Conservation (phyloP, 2,113 vertebrate species). For the Castor canadensis region DNA sequence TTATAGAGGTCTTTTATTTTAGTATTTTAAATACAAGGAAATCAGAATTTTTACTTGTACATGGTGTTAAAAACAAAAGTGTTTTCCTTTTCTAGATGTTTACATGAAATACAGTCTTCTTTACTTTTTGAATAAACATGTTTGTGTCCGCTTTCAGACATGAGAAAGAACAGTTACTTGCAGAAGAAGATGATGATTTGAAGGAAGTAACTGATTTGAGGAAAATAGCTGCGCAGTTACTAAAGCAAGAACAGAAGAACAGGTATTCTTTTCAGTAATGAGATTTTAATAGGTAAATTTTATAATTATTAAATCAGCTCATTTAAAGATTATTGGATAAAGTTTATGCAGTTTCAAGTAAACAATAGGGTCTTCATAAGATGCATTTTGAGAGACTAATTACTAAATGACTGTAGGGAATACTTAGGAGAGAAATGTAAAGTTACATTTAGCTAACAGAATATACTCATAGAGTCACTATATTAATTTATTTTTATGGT, state of each 20-base stretch:
- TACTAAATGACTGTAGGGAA: constrained; percentile 28
- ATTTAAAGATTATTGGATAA: constrained; percentile 37
- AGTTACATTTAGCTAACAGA: not conserved
- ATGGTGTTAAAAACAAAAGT: not conserved
- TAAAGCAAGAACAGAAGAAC: constrained; percentile 97
- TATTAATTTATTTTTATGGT: not conserved
- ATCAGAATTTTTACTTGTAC: constrained; percentile 8
- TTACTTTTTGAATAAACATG: constrained; percentile 31
- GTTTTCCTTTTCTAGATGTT: constrained; percentile 9
- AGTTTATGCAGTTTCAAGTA: not conserved
- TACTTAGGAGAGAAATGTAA: constrained; percentile 36
- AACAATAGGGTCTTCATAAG: not conserved
- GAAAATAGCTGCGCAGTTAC: constrained; percentile 95
- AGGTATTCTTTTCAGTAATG: constrained; percentile 84
- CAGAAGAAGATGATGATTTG: constrained; percentile 92
- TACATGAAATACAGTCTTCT: not conserved
- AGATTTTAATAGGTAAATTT: constrained; percentile 35
- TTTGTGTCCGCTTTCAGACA: constrained; percentile 83
- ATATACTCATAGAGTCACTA: not conserved
- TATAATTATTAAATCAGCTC: constrained; percentile 15
- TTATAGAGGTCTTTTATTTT: too few species aligned
- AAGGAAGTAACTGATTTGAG: constrained; percentile 96
- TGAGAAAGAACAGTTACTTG: constrained; percentile 90
- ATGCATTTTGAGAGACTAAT: not conserved
- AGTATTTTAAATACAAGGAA: not conserved